phyloP scores from a whole-genome alignment of 1,140 invertebrate species.

The Drosophila suzukii region DNA sequence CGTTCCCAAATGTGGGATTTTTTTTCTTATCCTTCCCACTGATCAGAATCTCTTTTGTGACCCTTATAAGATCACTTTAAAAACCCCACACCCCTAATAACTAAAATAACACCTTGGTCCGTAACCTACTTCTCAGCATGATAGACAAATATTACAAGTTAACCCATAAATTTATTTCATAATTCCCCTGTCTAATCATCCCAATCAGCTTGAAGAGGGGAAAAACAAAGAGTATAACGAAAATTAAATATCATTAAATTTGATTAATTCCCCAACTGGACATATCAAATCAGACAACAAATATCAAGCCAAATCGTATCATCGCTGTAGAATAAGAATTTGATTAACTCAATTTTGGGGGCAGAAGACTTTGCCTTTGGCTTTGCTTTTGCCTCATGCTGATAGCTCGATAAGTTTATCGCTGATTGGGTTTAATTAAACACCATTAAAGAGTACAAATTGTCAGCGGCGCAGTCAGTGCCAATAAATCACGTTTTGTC shows the following conservation, averaged over 20 bases:
- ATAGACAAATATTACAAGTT: conserved; percentile 52
- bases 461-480: conserved; percentile 60
- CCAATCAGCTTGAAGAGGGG: conserved; percentile 1
- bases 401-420: conserved; percentile 68
- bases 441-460: conserved; percentile 76
- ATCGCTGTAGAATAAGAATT: conserved; percentile 37
- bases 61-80: not conserved
- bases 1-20: too few species aligned
- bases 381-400: conserved; percentile 54
- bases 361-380: conserved; percentile 40
- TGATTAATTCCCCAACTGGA: conserved; percentile 72
- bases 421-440: conserved; percentile 82
- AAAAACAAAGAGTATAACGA: conserved; percentile 34
- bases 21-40: not conserved
- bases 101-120: not conserved
- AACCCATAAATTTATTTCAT: conserved; percentile 29
- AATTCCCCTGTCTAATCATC: conserved; percentile 23
- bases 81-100: not conserved
- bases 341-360: conserved; percentile 57
- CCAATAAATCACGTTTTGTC: conserved; percentile 77
- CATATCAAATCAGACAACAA: conserved; percentile 59
- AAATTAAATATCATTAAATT: conserved; percentile 81
- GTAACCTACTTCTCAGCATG: conserved; percentile 42
- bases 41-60: not conserved
- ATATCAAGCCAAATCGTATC: conserved; percentile 37